Base-by-base conservation (phyloP, 1,140 invertebrate species). In the Drosophila punjabiensis region DNA sequence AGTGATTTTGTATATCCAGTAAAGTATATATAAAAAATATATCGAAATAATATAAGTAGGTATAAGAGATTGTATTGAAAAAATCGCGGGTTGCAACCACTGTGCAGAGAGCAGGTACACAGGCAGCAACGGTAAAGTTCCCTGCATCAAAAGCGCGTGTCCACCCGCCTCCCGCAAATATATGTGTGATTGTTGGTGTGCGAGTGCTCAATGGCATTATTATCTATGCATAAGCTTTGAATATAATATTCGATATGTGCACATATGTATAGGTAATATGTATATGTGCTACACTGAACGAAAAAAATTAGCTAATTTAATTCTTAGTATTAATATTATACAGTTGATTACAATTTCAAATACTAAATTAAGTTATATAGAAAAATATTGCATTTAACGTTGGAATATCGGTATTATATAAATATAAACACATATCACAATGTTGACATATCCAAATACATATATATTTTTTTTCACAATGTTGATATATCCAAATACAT, bases 161-260 rank as follows among this genome's bases (percentile, higher is more conserved):
- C 24, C 48, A 50, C 24, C 20, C 28, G 0, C 20, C 11, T 14
- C 32, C 53, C 32, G 45, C 55, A 52, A 61, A 60, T 74, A 37
- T 60, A 70, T 73, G 65, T 56, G 35, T 69, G 48, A 67, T 70
- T 66, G 39, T 33, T 16, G 20, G 37, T 20, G 24, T 37, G n/a
- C 20, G 30, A 9, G 67, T 53, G 35, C 33, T 59, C 35, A 30
- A 20, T 59, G 35, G 45, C 45, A 73, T 74, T 64, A 77, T 82
- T 82, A 82, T 82, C 79, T 78, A 53, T 73, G 47, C 73, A 73
- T 77, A 78, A 68, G 74, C 80, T 76, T 20, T 28, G 48, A 32
- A 67, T 47, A 47, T 47, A 37, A 55, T 55, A 67, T 68, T 56
- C 39, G 24, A 68, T 68, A 69, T 28, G 13, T 69, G 47, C 45